Evolutionary conservation across 2,113 vertebrate genomes (phyloP), one percentile per base, ranked within the genome.

Genomic region (Hippoglossus stenolepis): DNA sequence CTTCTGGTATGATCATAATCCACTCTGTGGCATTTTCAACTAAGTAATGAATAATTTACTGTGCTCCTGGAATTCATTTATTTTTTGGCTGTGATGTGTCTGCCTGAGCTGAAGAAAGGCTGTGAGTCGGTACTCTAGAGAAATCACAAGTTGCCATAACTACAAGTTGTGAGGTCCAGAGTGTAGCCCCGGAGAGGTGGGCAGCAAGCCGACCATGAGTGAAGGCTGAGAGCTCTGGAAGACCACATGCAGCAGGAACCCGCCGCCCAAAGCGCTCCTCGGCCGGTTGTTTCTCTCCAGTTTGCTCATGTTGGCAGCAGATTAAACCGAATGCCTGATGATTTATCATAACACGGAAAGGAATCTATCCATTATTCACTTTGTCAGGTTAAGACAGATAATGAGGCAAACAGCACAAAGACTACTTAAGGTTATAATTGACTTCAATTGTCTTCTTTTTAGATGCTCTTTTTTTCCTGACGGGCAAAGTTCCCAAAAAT

Each of bases 81-180:
- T 76, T 70, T 79, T 81, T 84, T 70, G 80, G 79, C 82, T 87
- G 59, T 63, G 63, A 65, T 68, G 47, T 64, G 56, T 78, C 78
- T 86, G 77, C 76, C 60, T 85, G 47, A 70, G 73, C 78, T 15
- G 71, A 63, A 84, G 68, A 73, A 75, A 78, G 79, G 66, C 79
- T 49, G 35, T 45, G 68, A 86, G 77, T 70, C 61, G 20, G 76
- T 75, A 28, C 88, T 79, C 83, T 75, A 72, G 79, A 87, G 84
- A 82, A 90, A 90, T 90, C 88, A 80, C 82, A 85, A 79, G 85
- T 87, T 84, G 72, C 72, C 83, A 84, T 79, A 83, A 89, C 85
- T 83, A 77, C 87, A 82, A 84, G 82, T 81, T 76, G 74, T 60
- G 69, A 80, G 83, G 89, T 78, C 68, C 73, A 43, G 74, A 76